Evolutionary conservation across 92 coral and sea anemone genomes (phyloP).

Genomic region (Ricordea florida): DNA sequence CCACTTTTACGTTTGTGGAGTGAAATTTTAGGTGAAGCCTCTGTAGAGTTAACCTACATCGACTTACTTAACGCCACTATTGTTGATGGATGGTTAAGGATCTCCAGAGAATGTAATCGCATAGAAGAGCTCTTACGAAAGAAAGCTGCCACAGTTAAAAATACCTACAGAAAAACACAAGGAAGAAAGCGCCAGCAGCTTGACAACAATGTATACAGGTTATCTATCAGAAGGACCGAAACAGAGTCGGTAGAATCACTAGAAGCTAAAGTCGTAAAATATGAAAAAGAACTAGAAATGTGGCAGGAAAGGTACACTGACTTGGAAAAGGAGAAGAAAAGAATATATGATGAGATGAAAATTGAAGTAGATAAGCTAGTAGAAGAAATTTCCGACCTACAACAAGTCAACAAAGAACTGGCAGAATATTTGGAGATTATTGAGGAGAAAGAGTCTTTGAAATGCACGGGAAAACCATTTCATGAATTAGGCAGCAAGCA

Average conservation of each 20-base stretch:
- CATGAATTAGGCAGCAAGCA: constrained; percentile 27
- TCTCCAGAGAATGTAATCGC: constrained; percentile 52
- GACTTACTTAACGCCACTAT: constrained; percentile 64
- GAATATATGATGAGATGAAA: constrained; percentile 47
- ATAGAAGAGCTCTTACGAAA: constrained; percentile 45
- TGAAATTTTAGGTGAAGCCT: constrained; percentile 12
- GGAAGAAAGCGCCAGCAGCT: constrained; percentile 56
- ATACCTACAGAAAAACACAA: constrained; percentile 13
- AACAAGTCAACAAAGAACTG: constrained; percentile 45
- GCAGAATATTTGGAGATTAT: constrained; percentile 49
- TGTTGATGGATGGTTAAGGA: constrained; percentile 46
- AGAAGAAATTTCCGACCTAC: constrained; percentile 35
- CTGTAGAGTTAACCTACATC: constrained; percentile 25
- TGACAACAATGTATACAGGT: constrained; percentile 40
- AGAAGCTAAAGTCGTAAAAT: constrained; percentile 29
- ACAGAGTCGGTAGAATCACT: constrained; percentile 39
- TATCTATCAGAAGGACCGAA: constrained; percentile 55
- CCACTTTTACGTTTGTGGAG: constrained; percentile 52
- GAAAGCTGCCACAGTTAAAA: constrained; percentile 21
- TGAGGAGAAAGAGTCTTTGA: constrained; percentile 21
- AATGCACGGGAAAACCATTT: constrained; percentile 35
- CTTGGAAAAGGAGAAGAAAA: constrained; percentile 49
- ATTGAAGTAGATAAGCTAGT: constrained; percentile 29
- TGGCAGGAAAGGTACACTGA: constrained; percentile 43
- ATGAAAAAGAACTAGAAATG: constrained; percentile 34